These are phyloP conservation scores for Catharus bicknelli DNA, from an alignment of 2,113 vertebrate genomes.

Conservation along the genomic window DNA sequence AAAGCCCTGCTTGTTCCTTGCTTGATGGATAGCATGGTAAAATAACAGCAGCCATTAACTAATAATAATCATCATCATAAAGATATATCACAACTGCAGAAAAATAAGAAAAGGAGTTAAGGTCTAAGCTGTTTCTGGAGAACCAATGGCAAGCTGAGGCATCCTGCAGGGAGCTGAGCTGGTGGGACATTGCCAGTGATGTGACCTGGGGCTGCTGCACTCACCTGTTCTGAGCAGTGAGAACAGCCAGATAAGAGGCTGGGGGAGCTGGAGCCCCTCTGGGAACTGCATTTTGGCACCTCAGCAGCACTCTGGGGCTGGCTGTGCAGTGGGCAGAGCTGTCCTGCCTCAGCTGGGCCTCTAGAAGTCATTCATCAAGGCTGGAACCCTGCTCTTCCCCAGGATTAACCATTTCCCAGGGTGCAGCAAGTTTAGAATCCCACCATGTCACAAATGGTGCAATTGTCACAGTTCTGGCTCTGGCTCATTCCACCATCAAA, in stretches of 20 bases:
- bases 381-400: constrained; percentile 11
- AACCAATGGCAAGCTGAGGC: fast-evolving
- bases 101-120: neutral
- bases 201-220: neutral
- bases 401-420: neutral
- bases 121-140: neutral
- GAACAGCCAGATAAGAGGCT: neutral
- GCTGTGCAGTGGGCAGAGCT: fast-evolving
- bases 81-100: neutral
- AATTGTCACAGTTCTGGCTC: neutral
- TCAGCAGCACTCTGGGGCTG: fast-evolving
- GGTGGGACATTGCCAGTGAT: neutral
- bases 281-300: neutral
- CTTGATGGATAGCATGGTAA: neutral
- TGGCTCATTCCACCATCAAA: neutral
- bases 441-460: neutral
- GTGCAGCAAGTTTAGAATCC: neutral
- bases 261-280: neutral
- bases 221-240: fast-evolving
- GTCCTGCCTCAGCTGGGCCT: neutral
- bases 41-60: neutral
- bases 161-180: neutral
- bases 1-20: neutral
- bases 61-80: neutral
- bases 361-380: neutral